Conservation (phyloP, 2,113 vertebrate species). For the Tricholaema leucomelas region DNA sequence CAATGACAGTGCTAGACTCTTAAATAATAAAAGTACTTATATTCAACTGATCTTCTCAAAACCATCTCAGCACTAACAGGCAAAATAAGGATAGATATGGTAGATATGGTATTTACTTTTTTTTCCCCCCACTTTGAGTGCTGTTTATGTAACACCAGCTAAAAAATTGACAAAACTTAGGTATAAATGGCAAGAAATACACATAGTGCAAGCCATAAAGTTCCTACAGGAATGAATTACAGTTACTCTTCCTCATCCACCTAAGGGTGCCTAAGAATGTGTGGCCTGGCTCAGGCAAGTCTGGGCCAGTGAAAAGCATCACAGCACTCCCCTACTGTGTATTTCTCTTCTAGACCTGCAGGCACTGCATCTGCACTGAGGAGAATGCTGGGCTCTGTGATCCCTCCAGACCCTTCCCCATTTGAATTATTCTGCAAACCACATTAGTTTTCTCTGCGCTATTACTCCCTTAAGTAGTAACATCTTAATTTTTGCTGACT, state of each 20-base stretch:
- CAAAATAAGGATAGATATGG: neutral
- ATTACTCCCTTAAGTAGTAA: neutral
- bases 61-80: neutral
- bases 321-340: neutral
- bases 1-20: neutral
- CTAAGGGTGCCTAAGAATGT: neutral
- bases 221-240: neutral
- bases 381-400: neutral
- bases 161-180: neutral
- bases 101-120: neutral
- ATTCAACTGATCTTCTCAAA: neutral
- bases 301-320: neutral
- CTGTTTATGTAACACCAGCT: neutral
- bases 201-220: neutral
- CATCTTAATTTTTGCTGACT: neutral
- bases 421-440: neutral
- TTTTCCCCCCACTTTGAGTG: neutral
- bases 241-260: neutral
- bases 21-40: neutral
- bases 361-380: neutral
- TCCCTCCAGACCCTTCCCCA: neutral
- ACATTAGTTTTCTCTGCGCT: neutral
- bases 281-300: neutral
- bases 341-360: rapidly evolving
- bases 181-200: neutral